Base-by-base conservation (phyloP, 2,113 vertebrate genomes). In the Mastomys coucha region DNA sequence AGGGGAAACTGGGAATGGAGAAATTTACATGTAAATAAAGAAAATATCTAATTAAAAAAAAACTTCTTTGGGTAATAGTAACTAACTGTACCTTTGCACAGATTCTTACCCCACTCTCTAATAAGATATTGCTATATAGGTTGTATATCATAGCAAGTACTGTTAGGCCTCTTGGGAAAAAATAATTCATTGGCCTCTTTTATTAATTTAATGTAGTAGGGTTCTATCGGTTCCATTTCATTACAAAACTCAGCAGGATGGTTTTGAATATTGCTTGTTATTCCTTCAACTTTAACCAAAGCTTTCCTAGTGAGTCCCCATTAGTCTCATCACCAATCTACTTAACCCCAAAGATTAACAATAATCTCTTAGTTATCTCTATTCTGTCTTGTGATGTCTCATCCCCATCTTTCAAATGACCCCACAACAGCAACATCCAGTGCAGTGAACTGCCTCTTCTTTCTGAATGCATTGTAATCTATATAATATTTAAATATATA, bases 171-270 rank as follows among this genome's bases (percentile, higher is more conserved):
- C 16, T 72, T 78, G 17, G 65, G 76, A 69, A 69, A 14, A n/a
- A 77, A 60, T 67, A 24, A 78, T 70, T 76, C 17, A 49, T 65
- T 93, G 81, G 53, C 36, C 1, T 28, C 20, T 70, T 72, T 60
- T 51, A 72, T 91, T 58, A 63, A 63, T 4, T 88, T 88, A 67
- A 63, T 78, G 75, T 31, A 63, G 17, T 88, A 75, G 4, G 49
- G 6, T 91, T 89, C 1, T 65, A 63, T 65, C 3, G 22, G 22
- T 70, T 94, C 7, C 4, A 1, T 95, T 96, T 91, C 51, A 72
- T 19, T 94, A n/a, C 4, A 65, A 94, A 97, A 85, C 42, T 92
- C 67, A 94, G 67, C 45, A 80, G 65, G 69, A 42, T 86, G 78
- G 0, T 92, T 96, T 36, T 88, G 76, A 78, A 20, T 49, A 49